A percentile compares a stretch with the other conserved stretches of the same genome.
phyloP scores from a whole-genome alignment of 2,888 invertebrate species.

The Leptura quadrifasciata region DNA sequence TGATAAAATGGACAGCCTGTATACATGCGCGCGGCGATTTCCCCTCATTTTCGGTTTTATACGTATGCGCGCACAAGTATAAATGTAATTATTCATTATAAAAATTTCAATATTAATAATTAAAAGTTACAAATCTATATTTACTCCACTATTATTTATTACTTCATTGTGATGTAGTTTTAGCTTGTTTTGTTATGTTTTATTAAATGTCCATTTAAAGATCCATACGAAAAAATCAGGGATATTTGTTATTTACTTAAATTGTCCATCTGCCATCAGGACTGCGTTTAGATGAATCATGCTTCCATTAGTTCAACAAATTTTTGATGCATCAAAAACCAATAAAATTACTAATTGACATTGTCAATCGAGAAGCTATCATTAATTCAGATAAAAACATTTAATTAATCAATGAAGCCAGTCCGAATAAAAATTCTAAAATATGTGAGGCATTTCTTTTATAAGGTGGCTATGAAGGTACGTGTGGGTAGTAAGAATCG shows the following conservation, averaged over 20 bases:
- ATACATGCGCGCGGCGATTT: no score
- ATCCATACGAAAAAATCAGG: no score
- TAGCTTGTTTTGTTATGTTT: no score
- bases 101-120: no score
- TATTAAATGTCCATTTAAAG: no score
- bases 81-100: no score
- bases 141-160: no score
- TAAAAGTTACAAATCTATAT: no score
- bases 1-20: no score
- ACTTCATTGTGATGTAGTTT: no score
- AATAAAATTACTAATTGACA: slow-evolving; percentile 13
- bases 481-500: slow-evolving; percentile 39
- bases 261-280: not conserved
- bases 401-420: slow-evolving; percentile 36
- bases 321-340: not conserved
- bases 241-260: not conserved
- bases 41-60: no score
- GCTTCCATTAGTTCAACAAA: not conserved
- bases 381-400: slow-evolving; percentile 18
- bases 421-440: slow-evolving; percentile 4
- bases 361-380: slow-evolving; percentile 1
- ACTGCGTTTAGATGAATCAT: not conserved
- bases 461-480: slow-evolving; percentile 36
- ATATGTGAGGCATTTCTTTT: slow-evolving; percentile 39
- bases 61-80: no score